These are phyloP conservation scores for Halesus radiatus DNA, from an alignment of 1,140 invertebrate genomes.

Conservation along the genomic window DNA sequence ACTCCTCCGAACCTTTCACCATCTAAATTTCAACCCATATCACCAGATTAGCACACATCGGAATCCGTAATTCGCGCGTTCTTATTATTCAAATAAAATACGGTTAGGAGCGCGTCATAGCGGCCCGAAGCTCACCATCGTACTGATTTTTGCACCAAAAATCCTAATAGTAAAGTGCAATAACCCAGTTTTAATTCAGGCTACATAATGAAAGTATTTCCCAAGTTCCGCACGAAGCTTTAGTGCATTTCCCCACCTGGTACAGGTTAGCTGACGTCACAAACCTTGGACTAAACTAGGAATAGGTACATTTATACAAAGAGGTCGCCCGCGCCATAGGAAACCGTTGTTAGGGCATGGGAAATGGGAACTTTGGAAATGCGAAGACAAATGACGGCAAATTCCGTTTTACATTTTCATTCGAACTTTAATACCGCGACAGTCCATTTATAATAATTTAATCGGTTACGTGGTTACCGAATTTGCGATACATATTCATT, in stretches of 20 bases:
- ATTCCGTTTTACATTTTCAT: conserved; percentile 11
- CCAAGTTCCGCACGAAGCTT: conserved; percentile 62
- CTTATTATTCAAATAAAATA: conserved; percentile 2
- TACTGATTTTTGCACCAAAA: conserved; percentile 62
- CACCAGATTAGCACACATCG: conserved; percentile 29
- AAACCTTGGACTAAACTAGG: conserved; percentile 35
- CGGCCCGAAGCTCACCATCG: conserved; percentile 56
- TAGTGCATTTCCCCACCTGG: conserved; percentile 66
- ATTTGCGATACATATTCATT: background rate
- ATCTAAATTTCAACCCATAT: conserved; percentile 35
- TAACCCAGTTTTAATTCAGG: conserved; percentile 71
- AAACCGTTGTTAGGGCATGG: conserved; percentile 19
- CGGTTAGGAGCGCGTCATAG: conserved; percentile 56
- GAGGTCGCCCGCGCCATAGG: background rate
- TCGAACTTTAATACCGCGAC: conserved; percentile 20
- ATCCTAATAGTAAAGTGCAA: conserved; percentile 65
- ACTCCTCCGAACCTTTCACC: conserved; percentile 37
- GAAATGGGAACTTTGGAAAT: conserved; percentile 48
- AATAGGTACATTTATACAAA: background rate
- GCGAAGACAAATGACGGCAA: conserved; percentile 59
- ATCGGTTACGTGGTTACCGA: background rate
- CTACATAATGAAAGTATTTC: conserved; percentile 65
- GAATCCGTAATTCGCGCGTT: conserved; percentile 31
- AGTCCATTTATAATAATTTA: background rate
- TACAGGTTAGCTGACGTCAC: conserved; percentile 66